Percentiles rank a stretch among this genome's conserved stretches.
Conservation (phyloP, 2,888 invertebrate species). For the Steromphala cineraria region DNA sequence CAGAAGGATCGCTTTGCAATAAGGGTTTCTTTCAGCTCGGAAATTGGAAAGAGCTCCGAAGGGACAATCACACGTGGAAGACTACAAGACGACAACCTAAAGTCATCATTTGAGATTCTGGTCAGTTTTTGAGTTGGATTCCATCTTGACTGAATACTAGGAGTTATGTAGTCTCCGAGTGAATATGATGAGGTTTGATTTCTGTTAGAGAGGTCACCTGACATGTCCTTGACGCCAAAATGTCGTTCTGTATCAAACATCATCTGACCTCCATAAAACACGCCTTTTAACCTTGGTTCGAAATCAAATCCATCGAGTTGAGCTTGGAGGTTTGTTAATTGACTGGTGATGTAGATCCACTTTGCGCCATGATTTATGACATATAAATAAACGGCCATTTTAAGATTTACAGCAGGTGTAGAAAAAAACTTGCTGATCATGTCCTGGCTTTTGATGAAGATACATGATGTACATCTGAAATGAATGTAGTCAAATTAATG, state of each 20-base stretch:
- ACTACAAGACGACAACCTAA: neutral
- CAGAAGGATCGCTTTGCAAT: neutral
- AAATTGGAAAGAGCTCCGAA: neutral
- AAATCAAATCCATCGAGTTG: neutral
- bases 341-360: neutral
- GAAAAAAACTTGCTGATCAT: too few relatives aligned
- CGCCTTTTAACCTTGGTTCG: neutral
- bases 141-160: neutral
- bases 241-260: neutral
- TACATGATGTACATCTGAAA: too few relatives aligned
- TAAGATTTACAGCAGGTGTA: too few relatives aligned
- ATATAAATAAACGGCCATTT: too few relatives aligned
- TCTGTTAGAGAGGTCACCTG: neutral
- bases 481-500: too few relatives aligned
- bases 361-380: neutral
- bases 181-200: neutral
- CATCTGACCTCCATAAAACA: neutral
- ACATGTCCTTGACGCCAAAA: slow-evolving; percentile 3
- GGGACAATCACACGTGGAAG: neutral
- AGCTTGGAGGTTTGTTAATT: neutral
- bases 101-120: neutral
- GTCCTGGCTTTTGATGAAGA: too few relatives aligned
- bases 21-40: neutral
- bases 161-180: neutral
- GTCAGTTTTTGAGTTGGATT: neutral